Conservation (phyloP, 1,140 invertebrate species). For the Trialeurodes vaporariorum region DNA sequence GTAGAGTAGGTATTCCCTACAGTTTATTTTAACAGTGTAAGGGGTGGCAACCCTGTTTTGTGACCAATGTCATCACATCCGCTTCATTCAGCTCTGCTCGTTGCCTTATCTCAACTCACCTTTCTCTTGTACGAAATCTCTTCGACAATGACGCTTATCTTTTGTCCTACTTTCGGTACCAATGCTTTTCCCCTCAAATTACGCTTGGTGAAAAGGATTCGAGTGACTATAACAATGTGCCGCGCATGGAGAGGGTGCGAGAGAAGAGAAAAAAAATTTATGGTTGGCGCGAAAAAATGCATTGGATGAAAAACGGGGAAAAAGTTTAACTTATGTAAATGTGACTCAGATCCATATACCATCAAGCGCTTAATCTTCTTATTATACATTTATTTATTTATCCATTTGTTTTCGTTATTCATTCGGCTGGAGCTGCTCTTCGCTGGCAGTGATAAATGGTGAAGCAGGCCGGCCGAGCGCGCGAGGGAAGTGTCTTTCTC, state of each 20-base stretch:
- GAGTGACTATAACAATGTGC: too few relatives aligned
- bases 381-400: neutral
- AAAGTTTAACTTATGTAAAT: neutral
- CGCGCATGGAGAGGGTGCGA: neutral
- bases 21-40: too few relatives aligned
- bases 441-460: neutral
- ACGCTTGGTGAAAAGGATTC: neutral
- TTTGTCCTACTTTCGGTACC: neutral
- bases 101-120: too few relatives aligned
- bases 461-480: neutral
- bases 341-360: neutral
- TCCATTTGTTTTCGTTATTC: neutral
- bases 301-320: neutral
- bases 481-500: too few relatives aligned
- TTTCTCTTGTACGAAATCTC: too few relatives aligned
- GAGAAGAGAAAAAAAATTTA: neutral
- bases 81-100: too few relatives aligned
- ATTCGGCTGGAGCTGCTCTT: neutral
- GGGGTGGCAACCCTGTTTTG: too few relatives aligned
- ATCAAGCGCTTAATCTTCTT: neutral
- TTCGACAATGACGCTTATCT: neutral
- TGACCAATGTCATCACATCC: too few relatives aligned
- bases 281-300: too few relatives aligned
- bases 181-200: neutral
- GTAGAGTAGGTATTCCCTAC: too few relatives aligned